Evolutionary conservation across 2,797 vertebrate genomes (phyloP).

Genomic region (Australoheros facetus): DNA sequence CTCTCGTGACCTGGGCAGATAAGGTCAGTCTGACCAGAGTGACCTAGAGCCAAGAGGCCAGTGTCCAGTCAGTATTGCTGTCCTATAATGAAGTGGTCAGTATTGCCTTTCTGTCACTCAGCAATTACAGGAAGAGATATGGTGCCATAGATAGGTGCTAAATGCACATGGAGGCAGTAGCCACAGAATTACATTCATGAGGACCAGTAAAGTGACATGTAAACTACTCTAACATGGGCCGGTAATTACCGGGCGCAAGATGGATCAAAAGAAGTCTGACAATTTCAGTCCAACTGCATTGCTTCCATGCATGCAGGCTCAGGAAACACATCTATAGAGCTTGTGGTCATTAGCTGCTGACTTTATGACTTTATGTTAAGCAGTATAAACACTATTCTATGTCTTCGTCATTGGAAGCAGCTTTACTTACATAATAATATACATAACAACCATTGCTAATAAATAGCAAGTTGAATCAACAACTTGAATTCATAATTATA

Average conservation of each 20-base stretch:
- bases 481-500: background rate
- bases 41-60: conserved; percentile 79
- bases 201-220: conserved; percentile 79
- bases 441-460: background rate
- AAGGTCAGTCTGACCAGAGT: conserved; percentile 86
- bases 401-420: background rate
- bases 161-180: conserved; percentile 68
- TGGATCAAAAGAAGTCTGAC: conserved; percentile 65
- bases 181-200: conserved; percentile 75
- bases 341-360: conserved; percentile 7
- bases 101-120: conserved; percentile 98
- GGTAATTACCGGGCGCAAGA: conserved; percentile 75
- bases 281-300: conserved; percentile 46
- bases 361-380: conserved; percentile 15
- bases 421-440: background rate
- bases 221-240: conserved; percentile 81
- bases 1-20: conserved; percentile 84
- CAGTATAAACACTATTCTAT: background rate
- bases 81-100: conserved; percentile 93
- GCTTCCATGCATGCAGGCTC: conserved; percentile 26
- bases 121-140: conserved; percentile 83
- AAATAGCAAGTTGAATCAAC: background rate
- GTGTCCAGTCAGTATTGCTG: conserved; percentile 83
- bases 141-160: conserved; percentile 76
- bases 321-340: conserved; percentile 22